Conservation (phyloP, 2,113 vertebrate species). For the Aegotheles bennettii region DNA sequence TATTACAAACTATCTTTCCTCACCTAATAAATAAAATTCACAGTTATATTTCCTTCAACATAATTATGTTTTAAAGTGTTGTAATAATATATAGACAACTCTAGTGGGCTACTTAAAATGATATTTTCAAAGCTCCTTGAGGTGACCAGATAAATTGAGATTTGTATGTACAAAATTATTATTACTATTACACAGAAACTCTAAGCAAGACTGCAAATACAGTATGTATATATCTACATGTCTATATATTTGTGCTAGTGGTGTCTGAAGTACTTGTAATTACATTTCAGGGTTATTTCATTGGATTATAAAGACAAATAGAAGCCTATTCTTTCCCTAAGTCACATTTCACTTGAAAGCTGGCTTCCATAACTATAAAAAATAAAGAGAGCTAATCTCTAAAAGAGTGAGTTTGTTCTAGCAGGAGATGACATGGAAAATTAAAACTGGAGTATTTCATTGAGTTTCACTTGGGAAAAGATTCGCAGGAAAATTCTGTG, state of each 20-base stretch:
- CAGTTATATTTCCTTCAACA: neutral
- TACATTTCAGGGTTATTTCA: neutral
- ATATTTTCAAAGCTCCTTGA: neutral
- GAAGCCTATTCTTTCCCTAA: neutral
- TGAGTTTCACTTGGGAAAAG: neutral
- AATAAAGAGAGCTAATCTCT: neutral
- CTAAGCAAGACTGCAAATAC: neutral
- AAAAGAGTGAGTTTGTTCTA: neutral
- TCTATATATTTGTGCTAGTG: neutral
- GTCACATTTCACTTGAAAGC: neutral
- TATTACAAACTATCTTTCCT: neutral
- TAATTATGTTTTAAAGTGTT: neutral
- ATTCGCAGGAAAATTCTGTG: neutral
- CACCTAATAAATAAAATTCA: neutral
- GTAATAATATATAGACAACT: neutral
- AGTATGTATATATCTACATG: neutral
- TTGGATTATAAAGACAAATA: neutral
- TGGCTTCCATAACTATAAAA: neutral
- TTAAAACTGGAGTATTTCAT: neutral
- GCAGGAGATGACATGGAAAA: neutral
- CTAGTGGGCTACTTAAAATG: neutral
- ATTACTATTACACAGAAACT: neutral
- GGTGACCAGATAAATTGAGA: neutral
- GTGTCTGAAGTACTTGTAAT: neutral
- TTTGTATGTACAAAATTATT: neutral